Evolutionary conservation across 1,140 invertebrate genomes (phyloP).

Genomic region (Cyclargus thomasi): DNA sequence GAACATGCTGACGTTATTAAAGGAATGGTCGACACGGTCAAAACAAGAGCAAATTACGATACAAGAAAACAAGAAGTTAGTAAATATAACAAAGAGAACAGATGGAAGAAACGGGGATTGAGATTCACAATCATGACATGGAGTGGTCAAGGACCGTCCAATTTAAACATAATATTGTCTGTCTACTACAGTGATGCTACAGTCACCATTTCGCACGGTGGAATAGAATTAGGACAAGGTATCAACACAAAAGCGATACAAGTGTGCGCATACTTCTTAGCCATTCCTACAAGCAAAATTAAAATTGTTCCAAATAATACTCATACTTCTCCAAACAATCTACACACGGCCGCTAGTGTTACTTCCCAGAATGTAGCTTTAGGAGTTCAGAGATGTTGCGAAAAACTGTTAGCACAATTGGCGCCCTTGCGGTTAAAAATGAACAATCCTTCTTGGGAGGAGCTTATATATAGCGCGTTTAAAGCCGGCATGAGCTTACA

Average conservation of each 20-base stretch:
- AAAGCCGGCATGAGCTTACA: conserved; percentile 77
- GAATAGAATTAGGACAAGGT: conserved; percentile 89
- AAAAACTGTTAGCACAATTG: conserved; percentile 77
- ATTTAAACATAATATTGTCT: conserved; percentile 79
- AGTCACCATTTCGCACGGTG: conserved; percentile 83
- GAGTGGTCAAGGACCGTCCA: conserved; percentile 61
- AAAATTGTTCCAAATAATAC: conserved; percentile 78
- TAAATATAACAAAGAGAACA: conserved; percentile 79
- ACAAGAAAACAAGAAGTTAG: conserved; percentile 29
- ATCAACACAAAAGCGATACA: conserved; percentile 79
- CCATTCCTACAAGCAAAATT: conserved; percentile 82
- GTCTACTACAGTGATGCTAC: conserved; percentile 85
- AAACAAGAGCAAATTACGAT: conserved; percentile 27
- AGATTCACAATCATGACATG: conserved; percentile 79
- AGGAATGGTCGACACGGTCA: conserved; percentile 34
- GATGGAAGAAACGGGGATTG: conserved; percentile 85
- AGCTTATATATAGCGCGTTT: conserved; percentile 76
- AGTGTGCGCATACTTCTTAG: conserved; percentile 82
- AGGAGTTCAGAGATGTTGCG: conserved; percentile 79
- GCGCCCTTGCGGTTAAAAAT: conserved; percentile 76
- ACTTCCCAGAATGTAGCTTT: conserved; percentile 53
- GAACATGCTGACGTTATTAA: conserved; percentile 19
- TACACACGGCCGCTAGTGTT: conserved; percentile 77
- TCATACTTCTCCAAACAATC: conserved; percentile 69
- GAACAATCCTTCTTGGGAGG: conserved; percentile 77